Percentiles rank a stretch among this genome's conserved stretches.
Conservation (phyloP, 2,113 vertebrate species). For the Empidonax alnorum region DNA sequence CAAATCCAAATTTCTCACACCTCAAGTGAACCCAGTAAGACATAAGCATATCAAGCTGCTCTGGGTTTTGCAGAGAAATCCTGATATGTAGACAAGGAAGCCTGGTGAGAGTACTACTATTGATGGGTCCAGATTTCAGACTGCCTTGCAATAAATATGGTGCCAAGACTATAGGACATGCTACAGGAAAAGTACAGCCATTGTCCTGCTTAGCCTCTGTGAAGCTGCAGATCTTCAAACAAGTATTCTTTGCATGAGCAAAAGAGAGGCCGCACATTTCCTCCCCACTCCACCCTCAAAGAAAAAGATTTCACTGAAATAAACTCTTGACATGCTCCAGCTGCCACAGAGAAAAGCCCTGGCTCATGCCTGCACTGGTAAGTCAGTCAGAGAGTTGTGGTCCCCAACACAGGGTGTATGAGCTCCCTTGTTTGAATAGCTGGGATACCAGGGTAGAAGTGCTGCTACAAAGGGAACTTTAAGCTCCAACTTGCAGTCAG, state of each 20-base stretch:
- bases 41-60: neutral
- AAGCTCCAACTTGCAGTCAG: neutral
- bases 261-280: neutral
- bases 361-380: neutral
- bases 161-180: neutral
- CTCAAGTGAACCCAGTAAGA: neutral
- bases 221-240: neutral
- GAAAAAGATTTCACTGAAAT: neutral
- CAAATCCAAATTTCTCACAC: neutral
- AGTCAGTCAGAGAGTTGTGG: neutral
- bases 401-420: neutral
- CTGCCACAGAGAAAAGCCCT: neutral
- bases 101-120: accelerated
- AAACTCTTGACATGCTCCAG: accelerated
- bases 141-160: neutral
- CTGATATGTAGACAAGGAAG: neutral
- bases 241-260: neutral
- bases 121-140: neutral
- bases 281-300: neutral
- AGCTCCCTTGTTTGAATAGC: accelerated
- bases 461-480: neutral
- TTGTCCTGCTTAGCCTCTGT: neutral
- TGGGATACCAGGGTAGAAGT: neutral
- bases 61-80: neutral
- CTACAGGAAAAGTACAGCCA: neutral